phyloP scores from a whole-genome alignment of 2,888 invertebrate species.

The Himalopsyche tibetana region DNA sequence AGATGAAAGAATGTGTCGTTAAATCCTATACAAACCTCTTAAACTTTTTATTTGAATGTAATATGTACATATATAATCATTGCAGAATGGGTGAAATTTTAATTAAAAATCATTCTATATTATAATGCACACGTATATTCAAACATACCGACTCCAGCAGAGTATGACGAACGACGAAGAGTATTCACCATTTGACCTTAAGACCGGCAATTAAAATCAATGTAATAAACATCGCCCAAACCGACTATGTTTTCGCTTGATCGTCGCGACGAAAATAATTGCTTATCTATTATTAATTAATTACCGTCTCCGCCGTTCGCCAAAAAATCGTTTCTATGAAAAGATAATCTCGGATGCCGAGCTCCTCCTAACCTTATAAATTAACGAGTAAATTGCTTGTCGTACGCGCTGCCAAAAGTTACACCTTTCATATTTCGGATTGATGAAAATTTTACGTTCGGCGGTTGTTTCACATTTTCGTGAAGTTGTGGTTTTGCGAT shows the following conservation, averaged over 20 bases:
- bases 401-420: constrained; percentile 41
- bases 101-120: too few species aligned
- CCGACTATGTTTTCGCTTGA: not conserved
- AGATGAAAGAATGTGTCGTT: too few species aligned
- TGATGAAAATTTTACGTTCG: constrained; percentile 40
- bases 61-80: too few species aligned
- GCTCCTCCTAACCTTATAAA: constrained; percentile 29
- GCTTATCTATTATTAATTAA: not conserved
- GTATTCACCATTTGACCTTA: too few species aligned
- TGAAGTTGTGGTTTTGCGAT: constrained; percentile 8
- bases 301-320: not conserved
- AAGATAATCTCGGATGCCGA: constrained; percentile 2
- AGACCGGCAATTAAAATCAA: too few species aligned
- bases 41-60: too few species aligned
- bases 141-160: too few species aligned
- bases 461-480: constrained; percentile 1
- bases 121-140: too few species aligned
- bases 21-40: too few species aligned
- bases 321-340: constrained; percentile 14
- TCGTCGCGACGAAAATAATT: constrained; percentile 3
- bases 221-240: too few species aligned
- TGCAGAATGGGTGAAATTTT: too few species aligned
- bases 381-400: constrained; percentile 46
- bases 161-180: too few species aligned
- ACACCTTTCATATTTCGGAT: constrained; percentile 45